These are phyloP conservation scores for Acrobasis suavella DNA, from an alignment of 2,888 invertebrate genomes.

Conservation along the genomic window DNA sequence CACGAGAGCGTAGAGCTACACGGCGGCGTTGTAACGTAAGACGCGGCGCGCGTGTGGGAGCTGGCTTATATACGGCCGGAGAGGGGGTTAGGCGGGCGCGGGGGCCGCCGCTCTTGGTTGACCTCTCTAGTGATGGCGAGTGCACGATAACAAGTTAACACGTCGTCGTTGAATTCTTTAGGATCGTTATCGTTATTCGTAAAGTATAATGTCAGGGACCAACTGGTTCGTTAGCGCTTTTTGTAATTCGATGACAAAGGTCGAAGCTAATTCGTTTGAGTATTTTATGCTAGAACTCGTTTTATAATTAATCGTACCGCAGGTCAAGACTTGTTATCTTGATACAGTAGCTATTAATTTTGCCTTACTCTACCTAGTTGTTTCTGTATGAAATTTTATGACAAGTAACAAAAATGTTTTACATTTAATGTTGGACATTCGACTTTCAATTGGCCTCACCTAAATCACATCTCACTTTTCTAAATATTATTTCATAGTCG, in stretches of 20 bases:
- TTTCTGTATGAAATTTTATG: neutral
- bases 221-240: neutral
- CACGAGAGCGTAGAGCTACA: slow-evolving; percentile 55
- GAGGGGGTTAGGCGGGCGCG: slow-evolving; percentile 43
- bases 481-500: too few relatives aligned
- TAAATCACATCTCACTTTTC: too few relatives aligned
- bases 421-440: too few relatives aligned
- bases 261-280: neutral
- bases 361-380: neutral
- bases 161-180: slow-evolving; percentile 1
- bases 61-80: slow-evolving; percentile 56
- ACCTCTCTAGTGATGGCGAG: slow-evolving; percentile 64
- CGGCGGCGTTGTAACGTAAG: slow-evolving; percentile 64
- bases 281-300: neutral
- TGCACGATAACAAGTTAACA: slow-evolving; percentile 33
- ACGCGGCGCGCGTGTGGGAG: slow-evolving; percentile 76
- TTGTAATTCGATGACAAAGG: neutral
- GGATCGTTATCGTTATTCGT: neutral
- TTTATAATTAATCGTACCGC: neutral
- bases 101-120: slow-evolving; percentile 51
- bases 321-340: neutral
- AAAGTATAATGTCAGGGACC: slow-evolving; percentile 4
- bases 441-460: too few relatives aligned
- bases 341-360: neutral
- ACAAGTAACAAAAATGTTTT: too few relatives aligned